Conservation (phyloP, 2,888 invertebrate species). For the Danaus chrysippus region DNA sequence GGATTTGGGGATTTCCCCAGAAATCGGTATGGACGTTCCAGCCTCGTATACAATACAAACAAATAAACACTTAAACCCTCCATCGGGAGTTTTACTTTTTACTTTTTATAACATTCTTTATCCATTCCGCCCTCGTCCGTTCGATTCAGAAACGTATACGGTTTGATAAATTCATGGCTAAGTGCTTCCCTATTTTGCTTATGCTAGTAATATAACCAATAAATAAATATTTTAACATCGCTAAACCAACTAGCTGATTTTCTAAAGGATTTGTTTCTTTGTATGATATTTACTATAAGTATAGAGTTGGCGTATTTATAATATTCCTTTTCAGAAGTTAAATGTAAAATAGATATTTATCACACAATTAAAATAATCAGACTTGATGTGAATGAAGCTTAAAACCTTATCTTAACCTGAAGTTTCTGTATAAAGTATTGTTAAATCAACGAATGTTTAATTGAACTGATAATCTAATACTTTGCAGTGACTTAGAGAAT, state of each 20-base stretch:
- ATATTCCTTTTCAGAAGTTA: no score
- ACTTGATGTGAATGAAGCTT: no score
- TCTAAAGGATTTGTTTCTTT: no score
- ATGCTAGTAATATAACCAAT: background rate
- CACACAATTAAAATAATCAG: no score
- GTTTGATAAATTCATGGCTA: slow-evolving; percentile 20
- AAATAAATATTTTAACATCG: background rate
- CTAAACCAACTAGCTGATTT: no score
- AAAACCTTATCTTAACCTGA: background rate
- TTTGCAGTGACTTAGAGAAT: no score
- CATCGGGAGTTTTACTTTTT: slow-evolving; percentile 28
- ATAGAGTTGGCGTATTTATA: no score
- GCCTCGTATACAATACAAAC: slow-evolving; percentile 21
- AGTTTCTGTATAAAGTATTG: slow-evolving; percentile 4
- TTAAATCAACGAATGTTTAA: no score
- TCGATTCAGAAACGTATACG: slow-evolving; percentile 41
- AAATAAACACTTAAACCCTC: slow-evolving; percentile 26
- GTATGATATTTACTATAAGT: no score
- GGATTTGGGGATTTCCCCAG: slow-evolving; percentile 25
- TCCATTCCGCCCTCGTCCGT: slow-evolving; percentile 40
- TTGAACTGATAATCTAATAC: no score
- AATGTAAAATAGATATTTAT: no score
- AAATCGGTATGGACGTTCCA: slow-evolving; percentile 23
- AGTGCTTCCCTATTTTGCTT: slow-evolving; percentile 13
- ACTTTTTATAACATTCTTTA: slow-evolving; percentile 47